These are phyloP conservation scores for Aphaenogaster rudis DNA, from an alignment of 1,140 invertebrate species.

Conservation along the genomic window DNA sequence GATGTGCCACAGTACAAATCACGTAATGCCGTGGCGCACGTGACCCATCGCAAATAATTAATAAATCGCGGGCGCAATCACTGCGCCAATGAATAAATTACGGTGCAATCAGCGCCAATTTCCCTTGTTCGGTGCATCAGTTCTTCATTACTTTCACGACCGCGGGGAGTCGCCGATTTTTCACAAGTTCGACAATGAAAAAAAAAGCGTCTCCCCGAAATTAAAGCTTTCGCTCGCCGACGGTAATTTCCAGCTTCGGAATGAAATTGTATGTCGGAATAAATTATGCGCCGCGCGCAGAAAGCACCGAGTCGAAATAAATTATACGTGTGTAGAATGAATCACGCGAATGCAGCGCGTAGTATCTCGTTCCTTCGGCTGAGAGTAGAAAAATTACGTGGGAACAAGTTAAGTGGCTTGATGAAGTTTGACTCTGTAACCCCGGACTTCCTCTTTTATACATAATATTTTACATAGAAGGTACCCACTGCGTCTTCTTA, in stretches of 20 bases:
- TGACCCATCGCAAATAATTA: slow-evolving; percentile 35
- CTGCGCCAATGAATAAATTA: slow-evolving; percentile 47
- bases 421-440: slow-evolving; percentile 24
- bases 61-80: slow-evolving; percentile 48
- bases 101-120: slow-evolving; percentile 44
- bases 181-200: not conserved
- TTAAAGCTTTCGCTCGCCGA: not conserved
- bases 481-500: not conserved
- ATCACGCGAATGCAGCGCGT: not conserved
- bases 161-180: not conserved
- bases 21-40: slow-evolving; percentile 4
- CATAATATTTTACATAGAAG: not conserved
- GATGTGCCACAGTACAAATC: slow-evolving; percentile 27
- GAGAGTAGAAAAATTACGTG: slow-evolving; percentile 11
- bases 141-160: slow-evolving; percentile 25
- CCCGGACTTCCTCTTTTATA: not conserved
- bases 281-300: slow-evolving; percentile 12
- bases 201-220: not conserved
- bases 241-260: slow-evolving; percentile 15
- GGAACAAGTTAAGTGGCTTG: slow-evolving; percentile 14
- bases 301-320: slow-evolving; percentile 33
- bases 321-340: slow-evolving; percentile 24
- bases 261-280: slow-evolving; percentile 33
- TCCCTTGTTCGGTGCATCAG: not conserved
- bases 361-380: not conserved